A percentile compares a stretch with the other conserved stretches of the same genome.
Conservation (phyloP, 2,113 vertebrate species). For the Trematomus loennbergii region DNA sequence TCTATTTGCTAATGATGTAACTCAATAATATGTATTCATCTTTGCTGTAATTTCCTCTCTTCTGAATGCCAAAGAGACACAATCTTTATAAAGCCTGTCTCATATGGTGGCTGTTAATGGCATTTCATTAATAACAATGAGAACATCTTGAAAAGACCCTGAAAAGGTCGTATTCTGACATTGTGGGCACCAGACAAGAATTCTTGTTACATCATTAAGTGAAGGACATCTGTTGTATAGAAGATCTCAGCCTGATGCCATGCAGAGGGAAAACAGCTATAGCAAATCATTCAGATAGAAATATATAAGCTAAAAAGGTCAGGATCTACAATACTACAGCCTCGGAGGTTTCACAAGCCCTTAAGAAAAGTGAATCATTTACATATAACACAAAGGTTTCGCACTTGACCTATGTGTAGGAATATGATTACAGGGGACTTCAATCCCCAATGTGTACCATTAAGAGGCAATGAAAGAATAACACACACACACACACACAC, state of each 20-base stretch:
- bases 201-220: constrained; percentile 24
- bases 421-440: background rate
- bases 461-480: background rate
- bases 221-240: background rate
- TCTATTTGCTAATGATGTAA: background rate
- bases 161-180: constrained; percentile 14
- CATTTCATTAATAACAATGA: background rate
- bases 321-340: background rate
- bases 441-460: background rate
- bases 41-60: too few species aligned
- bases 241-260: constrained; percentile 20
- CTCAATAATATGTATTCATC: too few species aligned
- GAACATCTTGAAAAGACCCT: background rate
- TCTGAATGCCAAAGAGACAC: too few species aligned
- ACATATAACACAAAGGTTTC: background rate
- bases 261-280: constrained; percentile 12
- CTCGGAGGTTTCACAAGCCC: background rate
- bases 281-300: constrained; percentile 8
- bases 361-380: background rate
- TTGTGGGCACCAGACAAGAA: constrained; percentile 7
- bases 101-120: background rate
- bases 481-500: too few species aligned
- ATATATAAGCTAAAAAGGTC: constrained; percentile 22
- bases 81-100: background rate
- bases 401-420: background rate